A percentile compares a stretch with the other conserved stretches of the same genome.
phyloP scores from a whole-genome alignment of 2,113 vertebrate species.

The Lampris megalopsis region DNA sequence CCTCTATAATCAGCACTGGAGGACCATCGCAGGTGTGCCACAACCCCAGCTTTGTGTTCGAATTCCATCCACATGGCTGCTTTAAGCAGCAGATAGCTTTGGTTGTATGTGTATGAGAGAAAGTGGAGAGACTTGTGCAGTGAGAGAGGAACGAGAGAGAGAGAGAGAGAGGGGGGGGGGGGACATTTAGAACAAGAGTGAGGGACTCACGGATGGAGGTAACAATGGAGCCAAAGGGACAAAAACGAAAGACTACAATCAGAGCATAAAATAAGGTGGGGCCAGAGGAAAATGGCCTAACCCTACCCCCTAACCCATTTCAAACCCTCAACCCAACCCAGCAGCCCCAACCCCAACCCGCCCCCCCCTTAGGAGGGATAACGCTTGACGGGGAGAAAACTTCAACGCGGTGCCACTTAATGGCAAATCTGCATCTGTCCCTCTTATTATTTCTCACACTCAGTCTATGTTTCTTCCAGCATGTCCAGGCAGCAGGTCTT shows the following conservation, averaged over 20 bases:
- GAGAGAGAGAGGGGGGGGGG: constrained; percentile 1
- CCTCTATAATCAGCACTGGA: constrained; percentile 14
- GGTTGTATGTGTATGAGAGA: constrained; percentile 11
- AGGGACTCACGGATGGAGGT: not conserved
- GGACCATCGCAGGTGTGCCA: constrained; percentile 61
- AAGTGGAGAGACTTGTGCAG: not conserved
- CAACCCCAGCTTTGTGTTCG: constrained; percentile 54
- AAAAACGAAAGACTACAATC: not conserved
- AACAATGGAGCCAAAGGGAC: not conserved
- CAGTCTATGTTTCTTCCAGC: constrained; percentile 30
- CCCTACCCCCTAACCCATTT: no score
- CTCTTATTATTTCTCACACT: constrained; percentile 10
- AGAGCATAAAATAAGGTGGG: no score
- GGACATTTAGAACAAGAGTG: constrained; percentile 3
- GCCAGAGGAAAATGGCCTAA: no score
- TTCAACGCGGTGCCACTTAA: constrained; percentile 21
- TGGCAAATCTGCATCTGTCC: constrained; percentile 24
- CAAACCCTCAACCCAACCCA: no score
- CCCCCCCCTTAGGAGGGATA: not conserved
- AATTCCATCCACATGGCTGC: constrained; percentile 69
- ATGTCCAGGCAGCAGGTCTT: constrained; percentile 39
- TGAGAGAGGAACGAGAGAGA: not conserved
- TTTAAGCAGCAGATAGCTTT: not conserved
- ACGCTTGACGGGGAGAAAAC: not conserved
- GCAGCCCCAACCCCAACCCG: no score